Percentiles rank a stretch among this genome's conserved stretches.
Evolutionary conservation across 1,140 invertebrate genomes (phyloP).

Genomic region (Drosophila albomicans): DNA sequence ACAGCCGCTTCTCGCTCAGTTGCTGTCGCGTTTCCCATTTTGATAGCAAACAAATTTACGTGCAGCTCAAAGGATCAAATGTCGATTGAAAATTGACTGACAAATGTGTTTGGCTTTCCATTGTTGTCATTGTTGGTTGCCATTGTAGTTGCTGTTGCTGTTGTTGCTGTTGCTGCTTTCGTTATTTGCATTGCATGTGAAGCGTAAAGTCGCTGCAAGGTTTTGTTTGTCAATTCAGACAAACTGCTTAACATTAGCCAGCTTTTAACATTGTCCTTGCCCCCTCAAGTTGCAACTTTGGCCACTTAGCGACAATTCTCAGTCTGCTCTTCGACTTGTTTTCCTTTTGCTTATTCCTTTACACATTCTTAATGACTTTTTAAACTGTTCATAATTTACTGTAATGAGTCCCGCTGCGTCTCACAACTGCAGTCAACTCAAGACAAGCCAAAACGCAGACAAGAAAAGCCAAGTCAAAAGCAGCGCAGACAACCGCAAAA

Average conservation of each 20-base stretch:
- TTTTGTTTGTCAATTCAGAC: constrained; percentile 1
- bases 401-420: constrained; percentile 50
- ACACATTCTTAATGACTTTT: constrained; percentile 51
- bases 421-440: constrained; percentile 11
- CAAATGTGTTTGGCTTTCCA: constrained; percentile 64
- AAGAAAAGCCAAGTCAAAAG: background rate
- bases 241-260: constrained; percentile 3
- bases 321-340: background rate
- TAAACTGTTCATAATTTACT: constrained; percentile 68
- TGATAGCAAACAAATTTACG: constrained; percentile 73
- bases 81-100: constrained; percentile 73
- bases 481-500: background rate
- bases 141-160: background rate
- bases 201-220: background rate
- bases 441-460: background rate
- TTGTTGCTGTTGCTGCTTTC: background rate
- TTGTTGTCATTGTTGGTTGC: constrained; percentile 25
- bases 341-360: constrained; percentile 20
- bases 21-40: constrained; percentile 18
- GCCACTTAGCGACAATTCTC: background rate
- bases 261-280: background rate
- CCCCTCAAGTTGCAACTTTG: background rate
- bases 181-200: background rate
- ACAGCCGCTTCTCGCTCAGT: background rate
- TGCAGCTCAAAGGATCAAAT: constrained; percentile 75